Conservation (phyloP, 1,140 invertebrate genomes). For the Pseudomyrmex dendroicus region DNA sequence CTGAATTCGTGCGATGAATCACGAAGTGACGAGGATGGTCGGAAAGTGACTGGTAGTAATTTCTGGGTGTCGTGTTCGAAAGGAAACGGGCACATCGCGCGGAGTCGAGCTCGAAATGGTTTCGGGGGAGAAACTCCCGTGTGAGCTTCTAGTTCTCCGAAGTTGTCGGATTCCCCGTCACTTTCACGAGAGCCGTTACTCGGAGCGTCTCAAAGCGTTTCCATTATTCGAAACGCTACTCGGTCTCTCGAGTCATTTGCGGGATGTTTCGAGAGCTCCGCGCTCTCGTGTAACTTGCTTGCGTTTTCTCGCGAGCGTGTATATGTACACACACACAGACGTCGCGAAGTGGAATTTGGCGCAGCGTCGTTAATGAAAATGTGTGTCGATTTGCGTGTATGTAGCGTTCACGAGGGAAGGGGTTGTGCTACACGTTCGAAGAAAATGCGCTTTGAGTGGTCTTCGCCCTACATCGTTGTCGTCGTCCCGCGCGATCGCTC, state of each 20-base stretch:
- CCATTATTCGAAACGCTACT: conserved; percentile 42
- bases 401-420: conserved; percentile 24
- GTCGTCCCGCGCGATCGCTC: conserved; percentile 18
- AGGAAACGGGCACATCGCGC: background rate
- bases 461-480: conserved; percentile 22
- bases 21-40: background rate
- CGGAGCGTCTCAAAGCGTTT: conserved; percentile 45
- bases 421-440: conserved; percentile 56
- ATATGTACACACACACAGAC: background rate
- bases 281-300: background rate
- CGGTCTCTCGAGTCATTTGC: conserved; percentile 35
- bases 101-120: conserved; percentile 28
- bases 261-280: conserved; percentile 27
- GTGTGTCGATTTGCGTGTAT: background rate
- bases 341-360: background rate
- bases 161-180: conserved; percentile 46
- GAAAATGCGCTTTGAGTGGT: conserved; percentile 66
- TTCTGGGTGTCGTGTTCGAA: conserved; percentile 10
- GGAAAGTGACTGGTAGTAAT: background rate
- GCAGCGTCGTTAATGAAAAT: conserved; percentile 1
- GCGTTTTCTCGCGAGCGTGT: background rate
- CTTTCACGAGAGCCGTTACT: conserved; percentile 32
- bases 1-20: background rate
- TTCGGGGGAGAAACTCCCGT: conserved; percentile 32
- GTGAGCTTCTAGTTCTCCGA: conserved; percentile 40